Evolutionary conservation across 2,888 invertebrate species (phyloP), one percentile per base, ranked within the genome.

Genomic region (Girardia tigrina): DNA sequence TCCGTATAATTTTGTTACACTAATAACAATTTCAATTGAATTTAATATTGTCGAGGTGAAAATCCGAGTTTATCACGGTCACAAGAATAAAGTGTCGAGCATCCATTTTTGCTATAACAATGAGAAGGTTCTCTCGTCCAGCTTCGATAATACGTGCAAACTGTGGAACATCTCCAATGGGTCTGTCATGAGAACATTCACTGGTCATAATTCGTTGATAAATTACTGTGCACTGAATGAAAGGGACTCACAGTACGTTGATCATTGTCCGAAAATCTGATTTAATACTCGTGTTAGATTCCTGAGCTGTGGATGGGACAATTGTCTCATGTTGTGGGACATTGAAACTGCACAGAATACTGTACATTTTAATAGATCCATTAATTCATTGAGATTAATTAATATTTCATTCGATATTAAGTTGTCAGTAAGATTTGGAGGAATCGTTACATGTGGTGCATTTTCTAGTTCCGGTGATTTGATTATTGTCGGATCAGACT

Each of bases 261-360:
- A 75, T 28, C 20, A 23, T 72, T n/a, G 26, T 72, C 8, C 72
- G 29, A 16, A 74, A 42, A 20, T 36, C 16, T 42, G 4, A n/a
- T 28, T 0, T 29, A 1, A 73, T 73, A 20, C 0, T 1, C 26
- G 42, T 70, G 23, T 70, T 36, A 74, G 74, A 29, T 76, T 81
- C 78, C 79, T 81, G 0, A 79, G 80, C 42, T 79, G 80, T 77
- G 81, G 82, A 29, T 81, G 81, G 82, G 83, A 83, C 78, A 82
- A 81, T 76, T 78, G 78, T 29, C 75, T 83, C 0, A 79, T 80
- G 42, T 77, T 80, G 23, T 82, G 81, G 80, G 82, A 83, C 78
- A 69, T 79, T 23, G 81, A 83, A 76, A 81, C 82, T n/a, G 82
- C 80, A 72, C 29, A 72, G 23, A 72, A 29, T 6, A n/a, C 36